Base-by-base conservation (phyloP, 2,888 invertebrate genomes). In the Temnothorax rugatulus region DNA sequence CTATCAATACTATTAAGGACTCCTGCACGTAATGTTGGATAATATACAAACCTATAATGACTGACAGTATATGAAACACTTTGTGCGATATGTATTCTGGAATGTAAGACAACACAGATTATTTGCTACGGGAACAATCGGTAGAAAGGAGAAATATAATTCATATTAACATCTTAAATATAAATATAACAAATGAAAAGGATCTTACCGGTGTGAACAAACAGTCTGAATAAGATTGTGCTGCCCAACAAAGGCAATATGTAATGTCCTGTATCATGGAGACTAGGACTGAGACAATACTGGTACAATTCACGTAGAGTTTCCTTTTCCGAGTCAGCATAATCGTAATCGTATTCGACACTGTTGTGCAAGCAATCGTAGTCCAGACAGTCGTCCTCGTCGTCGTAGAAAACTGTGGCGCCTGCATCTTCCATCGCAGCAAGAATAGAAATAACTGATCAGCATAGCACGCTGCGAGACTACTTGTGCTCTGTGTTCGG, bases 331-430 rank as follows among this genome's bases (percentile, higher is more conserved):
- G 77, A 66, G 69, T 93, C 90, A 18, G 91, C 92, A 57, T 91
- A 87, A 76, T 92, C 91, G 52, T 93, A 94, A 54, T 94, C 94
- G 79, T 94, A 94, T 73, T 94, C 94, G 57, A 91, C 87, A n/a
- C 92, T 90, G 64, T 90, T 77, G 52, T 71, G 91, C 44, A 90
- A 77, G 81, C 91, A 90, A 15, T 91, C 92, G 54, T 92, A 91
- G 54, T 90, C 91, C 38, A 87, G 85, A 74, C 92, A 93, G 59
- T 92, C 92, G 41, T 87, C 87, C 41, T 93, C 93, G 38, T 93
- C 93, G 47, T 91, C 92, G 84, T 93, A 93, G 82, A 91, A 90
- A 57, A 91, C 52, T 18, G 89, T 83, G 25, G 73, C 68, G 7
- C 84, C 87, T 61, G 74, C 81, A 86, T 90, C 90, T 74, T 90